A percentile compares a stretch with the other conserved stretches of the same genome.
phyloP scores from a whole-genome alignment of 2,113 vertebrate species.

The Perca fluviatilis region DNA sequence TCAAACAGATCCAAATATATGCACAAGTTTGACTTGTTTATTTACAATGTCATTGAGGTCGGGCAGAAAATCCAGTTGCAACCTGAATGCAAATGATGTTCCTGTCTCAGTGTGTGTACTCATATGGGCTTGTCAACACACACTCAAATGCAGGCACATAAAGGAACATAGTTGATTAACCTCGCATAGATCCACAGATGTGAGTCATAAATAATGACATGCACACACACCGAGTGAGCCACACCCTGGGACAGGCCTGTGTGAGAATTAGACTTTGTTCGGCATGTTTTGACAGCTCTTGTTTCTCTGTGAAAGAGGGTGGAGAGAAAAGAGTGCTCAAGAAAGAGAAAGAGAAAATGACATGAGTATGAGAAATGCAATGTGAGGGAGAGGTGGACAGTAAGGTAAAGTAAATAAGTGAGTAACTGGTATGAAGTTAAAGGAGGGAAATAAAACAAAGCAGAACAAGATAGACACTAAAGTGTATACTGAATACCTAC shows the following conservation, averaged over 20 bases:
- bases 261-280: slow-evolving; percentile 45
- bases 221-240: slow-evolving; percentile 53
- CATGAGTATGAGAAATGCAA: slow-evolving; percentile 19
- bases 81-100: not conserved
- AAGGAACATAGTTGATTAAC: slow-evolving; percentile 8
- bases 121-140: not conserved
- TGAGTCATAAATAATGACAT: slow-evolving; percentile 56
- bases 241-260: slow-evolving; percentile 44
- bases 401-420: not conserved
- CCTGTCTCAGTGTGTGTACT: not conserved
- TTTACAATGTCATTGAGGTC: not conserved
- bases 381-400: not conserved
- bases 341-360: not conserved
- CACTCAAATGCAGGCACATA: not conserved
- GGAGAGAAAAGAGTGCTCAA: not conserved
- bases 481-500: not conserved
- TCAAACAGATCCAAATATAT: not conserved
- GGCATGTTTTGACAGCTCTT: slow-evolving; percentile 50
- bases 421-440: not conserved
- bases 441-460: not conserved
- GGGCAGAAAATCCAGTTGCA: not conserved
- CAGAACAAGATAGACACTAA: not conserved
- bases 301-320: slow-evolving; percentile 29
- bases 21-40: not conserved
- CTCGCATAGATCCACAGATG: slow-evolving; percentile 5